phyloP scores from a whole-genome alignment of 2,888 invertebrate species.

The Parnassius apollo region DNA sequence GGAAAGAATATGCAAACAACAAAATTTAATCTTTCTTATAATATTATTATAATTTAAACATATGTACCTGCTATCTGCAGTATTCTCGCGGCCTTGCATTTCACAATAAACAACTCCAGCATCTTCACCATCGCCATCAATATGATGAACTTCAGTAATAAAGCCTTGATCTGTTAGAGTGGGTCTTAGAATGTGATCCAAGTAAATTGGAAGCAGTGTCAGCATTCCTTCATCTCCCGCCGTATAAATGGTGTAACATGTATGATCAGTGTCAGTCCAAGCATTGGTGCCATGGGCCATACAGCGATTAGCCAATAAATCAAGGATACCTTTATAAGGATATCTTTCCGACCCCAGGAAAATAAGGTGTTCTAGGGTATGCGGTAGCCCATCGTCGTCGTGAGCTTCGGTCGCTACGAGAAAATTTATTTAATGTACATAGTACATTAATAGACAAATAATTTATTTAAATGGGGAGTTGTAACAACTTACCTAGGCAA shows the following conservation, averaged over 20 bases:
- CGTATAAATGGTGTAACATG: conserved; percentile 93
- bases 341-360: conserved; percentile 95
- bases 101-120: conserved; percentile 98
- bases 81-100: conserved; percentile 93
- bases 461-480: not conserved
- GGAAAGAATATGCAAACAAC: too few relatives aligned
- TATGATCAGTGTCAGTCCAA: conserved; percentile 93
- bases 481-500: conserved; percentile 85
- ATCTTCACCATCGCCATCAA: conserved; percentile 93
- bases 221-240: conserved; percentile 92
- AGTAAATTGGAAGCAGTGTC: conserved; percentile 92
- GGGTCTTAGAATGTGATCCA: conserved; percentile 94
- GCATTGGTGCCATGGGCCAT: conserved; percentile 96
- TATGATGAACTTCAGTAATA: conserved; percentile 94
- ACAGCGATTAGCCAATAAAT: conserved; percentile 93
- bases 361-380: conserved; percentile 94
- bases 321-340: conserved; percentile 94
- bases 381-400: conserved; percentile 95
- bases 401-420: conserved; percentile 91
- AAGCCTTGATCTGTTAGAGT: conserved; percentile 90
- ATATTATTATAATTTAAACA: too few relatives aligned
- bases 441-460: not conserved
- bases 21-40: too few relatives aligned
- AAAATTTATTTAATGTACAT: conserved; percentile 23
- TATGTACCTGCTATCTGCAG: conserved; percentile 83